Percentiles rank a stretch among this genome's conserved stretches.
phyloP scores from a whole-genome alignment of 2,797 vertebrate genomes.

The Tragopan temminckii region DNA sequence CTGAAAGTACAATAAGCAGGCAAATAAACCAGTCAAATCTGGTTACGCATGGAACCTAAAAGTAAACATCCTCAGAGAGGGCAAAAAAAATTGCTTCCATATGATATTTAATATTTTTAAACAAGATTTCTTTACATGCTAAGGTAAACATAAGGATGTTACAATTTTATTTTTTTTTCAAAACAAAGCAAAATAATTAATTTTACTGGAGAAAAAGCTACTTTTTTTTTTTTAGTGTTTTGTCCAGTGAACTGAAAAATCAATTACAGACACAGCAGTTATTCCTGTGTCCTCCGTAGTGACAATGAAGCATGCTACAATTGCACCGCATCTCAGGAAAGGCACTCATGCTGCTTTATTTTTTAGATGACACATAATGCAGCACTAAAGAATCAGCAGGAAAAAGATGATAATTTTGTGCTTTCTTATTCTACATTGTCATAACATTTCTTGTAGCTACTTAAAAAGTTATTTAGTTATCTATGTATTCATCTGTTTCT shows the following conservation, averaged over 20 bases:
- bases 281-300: constrained; percentile 25
- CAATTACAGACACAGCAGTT: constrained; percentile 55
- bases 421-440: not conserved
- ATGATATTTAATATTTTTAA: not conserved
- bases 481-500: not conserved
- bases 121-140: not conserved
- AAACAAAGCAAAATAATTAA: not conserved
- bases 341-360: constrained; percentile 39
- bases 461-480: constrained; percentile 8
- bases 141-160: not conserved
- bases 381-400: not conserved
- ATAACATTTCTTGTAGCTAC: not conserved
- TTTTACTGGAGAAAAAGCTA: not conserved
- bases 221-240: not conserved
- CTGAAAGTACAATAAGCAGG: not conserved
- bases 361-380: not conserved
- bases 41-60: not conserved
- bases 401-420: not conserved
- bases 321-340: constrained; percentile 8
- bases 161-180: not conserved
- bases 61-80: not conserved
- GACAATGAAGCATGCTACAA: not conserved
- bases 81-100: not conserved
- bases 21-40: not conserved
- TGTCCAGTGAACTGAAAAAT: constrained; percentile 51